Percentiles rank a stretch among this genome's conserved stretches.
Evolutionary conservation across 2,797 vertebrate genomes (phyloP).

Genomic region (Enteromius treurensis): DNA sequence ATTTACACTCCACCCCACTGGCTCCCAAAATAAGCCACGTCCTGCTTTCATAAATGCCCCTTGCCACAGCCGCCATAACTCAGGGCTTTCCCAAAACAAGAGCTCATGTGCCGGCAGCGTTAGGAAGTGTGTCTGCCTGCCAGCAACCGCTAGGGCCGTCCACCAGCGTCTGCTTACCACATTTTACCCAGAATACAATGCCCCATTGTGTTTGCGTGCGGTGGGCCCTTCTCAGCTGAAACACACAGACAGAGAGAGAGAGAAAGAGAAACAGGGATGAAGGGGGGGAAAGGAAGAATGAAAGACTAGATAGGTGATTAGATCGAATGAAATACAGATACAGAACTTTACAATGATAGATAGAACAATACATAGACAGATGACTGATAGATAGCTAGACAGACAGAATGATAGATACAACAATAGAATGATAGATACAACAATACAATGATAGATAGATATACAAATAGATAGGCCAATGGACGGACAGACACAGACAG

Average conservation of each 20-base stretch:
- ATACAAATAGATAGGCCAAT: not conserved
- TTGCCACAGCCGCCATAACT: conserved; percentile 69
- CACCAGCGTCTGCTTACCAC: conserved; percentile 79
- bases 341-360: conserved; percentile 37
- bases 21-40: conserved; percentile 74
- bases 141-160: conserved; percentile 77
- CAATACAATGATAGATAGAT: not conserved
- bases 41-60: conserved; percentile 65
- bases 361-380: conserved; percentile 4
- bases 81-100: conserved; percentile 77
- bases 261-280: not conserved
- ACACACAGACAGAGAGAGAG: conserved; percentile 46
- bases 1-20: conserved; percentile 63
- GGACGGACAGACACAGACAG: not conserved
- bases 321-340: not conserved
- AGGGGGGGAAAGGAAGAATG: not conserved
- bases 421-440: not conserved
- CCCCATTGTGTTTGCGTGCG: conserved; percentile 80
- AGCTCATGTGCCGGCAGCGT: conserved; percentile 80
- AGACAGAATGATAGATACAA: not conserved
- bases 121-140: conserved; percentile 80
- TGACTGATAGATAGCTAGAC: not conserved
- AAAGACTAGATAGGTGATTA: conserved; percentile 6
- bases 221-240: conserved; percentile 67
- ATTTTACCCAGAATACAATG: conserved; percentile 81